phyloP scores from a whole-genome alignment of 1,140 invertebrate species.

The Parapsyche elsis region DNA sequence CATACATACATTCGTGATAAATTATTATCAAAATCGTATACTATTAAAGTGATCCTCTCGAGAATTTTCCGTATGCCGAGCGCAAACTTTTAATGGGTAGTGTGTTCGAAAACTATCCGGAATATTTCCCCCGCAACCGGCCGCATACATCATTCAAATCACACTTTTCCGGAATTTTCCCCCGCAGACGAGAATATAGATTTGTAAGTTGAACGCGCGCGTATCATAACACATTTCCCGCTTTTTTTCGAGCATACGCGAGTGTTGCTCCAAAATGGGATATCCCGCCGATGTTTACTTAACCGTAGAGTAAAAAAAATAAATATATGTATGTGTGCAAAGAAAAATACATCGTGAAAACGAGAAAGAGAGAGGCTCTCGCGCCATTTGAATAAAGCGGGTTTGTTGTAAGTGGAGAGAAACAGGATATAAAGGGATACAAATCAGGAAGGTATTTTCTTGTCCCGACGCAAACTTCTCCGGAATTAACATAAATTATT shows the following conservation, averaged over 20 bases:
- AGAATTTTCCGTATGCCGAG: too few species aligned
- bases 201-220: too few species aligned
- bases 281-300: constrained; percentile 4
- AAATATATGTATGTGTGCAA: background rate
- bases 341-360: constrained; percentile 3
- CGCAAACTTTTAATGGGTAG: too few species aligned
- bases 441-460: constrained; percentile 49
- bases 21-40: too few species aligned
- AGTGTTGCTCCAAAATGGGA: background rate
- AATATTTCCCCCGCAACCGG: too few species aligned
- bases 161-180: constrained; percentile 20
- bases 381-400: constrained; percentile 38
- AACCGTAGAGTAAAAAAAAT: constrained; percentile 2
- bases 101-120: too few species aligned
- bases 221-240: too few species aligned
- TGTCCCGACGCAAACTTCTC: constrained; percentile 41
- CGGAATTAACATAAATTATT: constrained; percentile 47
- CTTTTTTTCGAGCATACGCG: too few species aligned
- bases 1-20: too few species aligned
- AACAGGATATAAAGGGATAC: constrained; percentile 49
- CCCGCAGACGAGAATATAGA: background rate
- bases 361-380: background rate
- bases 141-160: constrained; percentile 2
- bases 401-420: constrained; percentile 37
- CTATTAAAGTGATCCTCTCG: too few species aligned